phyloP scores from a whole-genome alignment of 2,113 vertebrate genomes.

The Otolemur garnettii region DNA sequence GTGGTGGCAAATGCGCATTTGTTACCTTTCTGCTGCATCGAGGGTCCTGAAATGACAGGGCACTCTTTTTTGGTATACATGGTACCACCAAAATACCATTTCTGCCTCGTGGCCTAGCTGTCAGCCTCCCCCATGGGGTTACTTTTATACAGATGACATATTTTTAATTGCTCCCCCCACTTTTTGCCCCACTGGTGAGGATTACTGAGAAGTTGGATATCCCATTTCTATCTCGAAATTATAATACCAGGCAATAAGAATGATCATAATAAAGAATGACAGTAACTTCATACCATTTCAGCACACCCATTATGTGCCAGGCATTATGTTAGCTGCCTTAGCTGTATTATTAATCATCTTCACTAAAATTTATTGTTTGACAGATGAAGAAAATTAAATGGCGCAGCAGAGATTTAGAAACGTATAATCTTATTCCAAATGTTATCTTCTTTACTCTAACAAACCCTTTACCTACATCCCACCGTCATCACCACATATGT shows the following conservation, averaged over 20 bases:
- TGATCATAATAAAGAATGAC: neutral
- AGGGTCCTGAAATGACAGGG: neutral
- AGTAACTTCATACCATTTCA: neutral
- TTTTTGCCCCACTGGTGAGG: neutral
- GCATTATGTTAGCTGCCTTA: neutral
- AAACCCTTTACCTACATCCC: rapidly evolving
- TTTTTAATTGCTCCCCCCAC: neutral
- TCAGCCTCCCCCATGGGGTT: neutral
- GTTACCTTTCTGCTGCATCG: neutral
- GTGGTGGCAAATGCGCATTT: neutral
- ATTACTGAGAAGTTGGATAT: neutral
- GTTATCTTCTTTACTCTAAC: neutral
- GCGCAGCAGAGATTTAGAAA: neutral
- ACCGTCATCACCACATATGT: rapidly evolving
- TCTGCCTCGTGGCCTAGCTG: neutral
- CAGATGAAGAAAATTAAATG: neutral
- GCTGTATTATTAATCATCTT: neutral
- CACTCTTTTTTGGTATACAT: neutral
- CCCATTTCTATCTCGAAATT: neutral
- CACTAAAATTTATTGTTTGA: neutral
- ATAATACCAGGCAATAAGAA: neutral
- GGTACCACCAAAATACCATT: too few relatives aligned
- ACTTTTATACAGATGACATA: neutral
- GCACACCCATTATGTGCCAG: too few relatives aligned
- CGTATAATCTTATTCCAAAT: neutral